Conservation (phyloP, 2,113 vertebrate species). For the Oceanodroma tethys region DNA sequence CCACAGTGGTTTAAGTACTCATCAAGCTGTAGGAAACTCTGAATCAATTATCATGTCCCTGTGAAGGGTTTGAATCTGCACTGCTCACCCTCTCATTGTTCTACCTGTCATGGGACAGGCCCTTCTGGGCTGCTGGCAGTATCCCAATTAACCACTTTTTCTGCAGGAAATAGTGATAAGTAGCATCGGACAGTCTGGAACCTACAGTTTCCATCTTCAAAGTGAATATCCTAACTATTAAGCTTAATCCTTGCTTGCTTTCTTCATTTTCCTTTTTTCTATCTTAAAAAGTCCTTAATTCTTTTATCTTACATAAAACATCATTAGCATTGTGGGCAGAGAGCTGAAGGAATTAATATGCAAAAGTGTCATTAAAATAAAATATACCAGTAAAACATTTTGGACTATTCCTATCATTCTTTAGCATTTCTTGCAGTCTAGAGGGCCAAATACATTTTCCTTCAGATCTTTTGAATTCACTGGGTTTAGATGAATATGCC, state of each 20-base stretch:
- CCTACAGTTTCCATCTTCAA: background rate
- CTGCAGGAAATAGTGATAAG: background rate
- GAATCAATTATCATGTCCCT: background rate
- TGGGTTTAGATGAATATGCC: background rate
- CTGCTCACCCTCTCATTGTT: background rate
- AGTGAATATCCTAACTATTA: background rate
- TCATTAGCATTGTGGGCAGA: background rate
- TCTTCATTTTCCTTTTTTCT: background rate
- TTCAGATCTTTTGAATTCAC: conserved; percentile 20
- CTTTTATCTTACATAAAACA: background rate
- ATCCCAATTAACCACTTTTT: background rate
- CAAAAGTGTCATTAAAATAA: background rate
- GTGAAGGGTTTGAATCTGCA: background rate
- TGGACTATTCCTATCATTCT: background rate
- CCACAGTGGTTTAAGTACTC: background rate
- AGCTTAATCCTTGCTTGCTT: background rate
- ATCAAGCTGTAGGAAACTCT: background rate
- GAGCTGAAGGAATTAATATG: background rate
- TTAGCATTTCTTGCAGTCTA: background rate
- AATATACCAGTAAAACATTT: background rate
- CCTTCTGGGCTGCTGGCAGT: background rate
- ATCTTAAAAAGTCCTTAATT: background rate
- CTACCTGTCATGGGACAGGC: background rate
- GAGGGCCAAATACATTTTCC: background rate
- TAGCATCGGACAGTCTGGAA: background rate